These are phyloP conservation scores for Salvelinus alpinus DNA, from an alignment of 2,113 vertebrate genomes.

Conservation along the genomic window DNA sequence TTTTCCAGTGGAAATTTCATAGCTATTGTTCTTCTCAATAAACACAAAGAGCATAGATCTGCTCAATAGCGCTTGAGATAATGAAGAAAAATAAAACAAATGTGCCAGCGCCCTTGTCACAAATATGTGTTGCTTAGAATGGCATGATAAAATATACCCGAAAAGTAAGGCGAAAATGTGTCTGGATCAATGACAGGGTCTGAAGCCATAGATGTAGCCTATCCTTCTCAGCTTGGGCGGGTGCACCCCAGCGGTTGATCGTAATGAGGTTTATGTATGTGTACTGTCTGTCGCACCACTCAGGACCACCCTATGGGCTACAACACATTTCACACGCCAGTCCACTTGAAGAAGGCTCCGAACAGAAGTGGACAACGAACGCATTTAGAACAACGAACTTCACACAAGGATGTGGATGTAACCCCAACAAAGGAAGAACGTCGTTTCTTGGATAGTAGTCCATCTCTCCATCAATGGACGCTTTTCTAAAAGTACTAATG, in stretches of 20 bases:
- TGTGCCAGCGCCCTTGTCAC: slow-evolving; percentile 42
- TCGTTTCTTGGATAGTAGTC: slow-evolving; percentile 10
- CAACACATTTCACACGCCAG: slow-evolving; percentile 26
- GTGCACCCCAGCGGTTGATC: slow-evolving; percentile 19
- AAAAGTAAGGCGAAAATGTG: slow-evolving; percentile 46
- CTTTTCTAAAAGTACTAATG: too few species aligned
- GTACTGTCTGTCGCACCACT: slow-evolving; percentile 22
- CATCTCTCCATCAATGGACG: not conserved
- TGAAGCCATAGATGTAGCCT: slow-evolving; percentile 12
- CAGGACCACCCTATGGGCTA: slow-evolving; percentile 44
- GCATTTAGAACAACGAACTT: slow-evolving; percentile 41
- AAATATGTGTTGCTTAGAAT: slow-evolving; percentile 29
- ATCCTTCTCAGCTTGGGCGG: slow-evolving; percentile 44
- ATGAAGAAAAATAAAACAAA: slow-evolving; percentile 60
- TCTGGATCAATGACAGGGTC: slow-evolving; percentile 50
- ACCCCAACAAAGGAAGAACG: too few species aligned
- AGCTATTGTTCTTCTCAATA: slow-evolving; percentile 75
- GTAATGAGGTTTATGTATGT: slow-evolving; percentile 42
- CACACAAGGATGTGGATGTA: slow-evolving; percentile 36
- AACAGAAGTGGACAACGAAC: slow-evolving; percentile 1
- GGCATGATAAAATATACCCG: slow-evolving; percentile 15
- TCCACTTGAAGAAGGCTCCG: slow-evolving; percentile 29
- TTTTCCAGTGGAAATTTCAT: slow-evolving; percentile 99
- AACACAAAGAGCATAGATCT: slow-evolving; percentile 61
- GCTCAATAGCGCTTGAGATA: slow-evolving; percentile 60